Conservation (phyloP, 2,888 invertebrate species). For the Micropterix aruncella region DNA sequence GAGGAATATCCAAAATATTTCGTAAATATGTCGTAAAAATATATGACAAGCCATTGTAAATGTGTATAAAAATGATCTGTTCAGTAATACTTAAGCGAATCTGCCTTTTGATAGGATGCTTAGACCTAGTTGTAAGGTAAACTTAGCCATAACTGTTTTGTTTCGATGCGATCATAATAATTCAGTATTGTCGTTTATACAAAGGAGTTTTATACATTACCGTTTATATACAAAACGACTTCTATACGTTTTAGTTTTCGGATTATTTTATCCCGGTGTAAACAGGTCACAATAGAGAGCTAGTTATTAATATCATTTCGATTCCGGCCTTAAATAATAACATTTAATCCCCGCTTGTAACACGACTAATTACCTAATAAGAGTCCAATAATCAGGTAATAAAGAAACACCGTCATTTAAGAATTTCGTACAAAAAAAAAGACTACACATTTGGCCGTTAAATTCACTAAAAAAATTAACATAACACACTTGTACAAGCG, state of each 20-base stretch:
- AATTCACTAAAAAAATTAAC: conserved; percentile 1
- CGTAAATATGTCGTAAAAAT: no score
- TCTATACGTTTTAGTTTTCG: neutral
- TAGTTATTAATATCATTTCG: neutral
- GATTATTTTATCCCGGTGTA: neutral
- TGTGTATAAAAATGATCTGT: no score
- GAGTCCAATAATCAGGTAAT: no score
- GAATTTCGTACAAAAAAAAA: neutral
- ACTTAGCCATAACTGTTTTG: no score
- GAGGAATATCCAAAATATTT: no score
- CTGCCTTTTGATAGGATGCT: no score
- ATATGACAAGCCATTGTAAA: no score
- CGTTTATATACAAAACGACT: neutral
- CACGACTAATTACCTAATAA: conserved; percentile 36
- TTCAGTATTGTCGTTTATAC: neutral
- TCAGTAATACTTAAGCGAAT: no score
- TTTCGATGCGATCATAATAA: no score
- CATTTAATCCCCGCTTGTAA: conserved; percentile 35
- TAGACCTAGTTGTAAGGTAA: no score
- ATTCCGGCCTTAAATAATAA: neutral
- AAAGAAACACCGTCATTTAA: no score
- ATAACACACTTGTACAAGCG: conserved; percentile 9
- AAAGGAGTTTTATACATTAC: neutral
- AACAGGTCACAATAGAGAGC: neutral
- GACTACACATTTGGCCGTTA: neutral